Evolutionary conservation across 2,797 vertebrate species (phyloP).

Genomic region (Halcyon chelicuti): DNA sequence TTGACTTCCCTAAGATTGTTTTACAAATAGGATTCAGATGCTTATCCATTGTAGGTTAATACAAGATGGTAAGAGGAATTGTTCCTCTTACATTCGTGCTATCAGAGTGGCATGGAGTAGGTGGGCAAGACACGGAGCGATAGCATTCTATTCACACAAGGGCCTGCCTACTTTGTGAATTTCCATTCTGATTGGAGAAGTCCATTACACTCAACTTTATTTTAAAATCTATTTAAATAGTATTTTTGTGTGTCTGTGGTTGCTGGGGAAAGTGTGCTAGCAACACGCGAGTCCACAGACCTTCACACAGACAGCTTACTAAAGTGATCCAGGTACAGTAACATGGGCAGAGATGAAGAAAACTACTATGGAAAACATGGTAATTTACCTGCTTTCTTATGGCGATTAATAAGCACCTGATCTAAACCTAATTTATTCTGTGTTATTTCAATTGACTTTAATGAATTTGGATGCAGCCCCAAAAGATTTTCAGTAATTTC

Average conservation of each 20-base stretch:
- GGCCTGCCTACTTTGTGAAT: background rate
- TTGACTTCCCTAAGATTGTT: background rate
- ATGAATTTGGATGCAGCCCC: background rate
- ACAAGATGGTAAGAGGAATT: background rate
- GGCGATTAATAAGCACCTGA: background rate
- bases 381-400: slow-evolving; percentile 37
- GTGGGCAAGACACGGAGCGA: background rate
- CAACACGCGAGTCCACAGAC: background rate
- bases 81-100: background rate
- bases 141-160: background rate
- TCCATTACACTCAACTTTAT: slow-evolving; percentile 37
- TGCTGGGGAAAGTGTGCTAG: background rate
- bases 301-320: background rate
- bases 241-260: slow-evolving; percentile 3
- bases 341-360: slow-evolving; percentile 47
- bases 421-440: background rate
- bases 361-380: slow-evolving; percentile 69
- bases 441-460: background rate
- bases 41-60: background rate
- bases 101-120: background rate
- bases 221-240: slow-evolving; percentile 45
- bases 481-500: background rate
- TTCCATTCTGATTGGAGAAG: background rate
- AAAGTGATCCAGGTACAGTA: background rate
- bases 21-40: background rate